Evolutionary conservation across 2,888 invertebrate species (phyloP), one percentile per base, ranked within the genome.

Genomic region (Plagiodera versicolora): DNA sequence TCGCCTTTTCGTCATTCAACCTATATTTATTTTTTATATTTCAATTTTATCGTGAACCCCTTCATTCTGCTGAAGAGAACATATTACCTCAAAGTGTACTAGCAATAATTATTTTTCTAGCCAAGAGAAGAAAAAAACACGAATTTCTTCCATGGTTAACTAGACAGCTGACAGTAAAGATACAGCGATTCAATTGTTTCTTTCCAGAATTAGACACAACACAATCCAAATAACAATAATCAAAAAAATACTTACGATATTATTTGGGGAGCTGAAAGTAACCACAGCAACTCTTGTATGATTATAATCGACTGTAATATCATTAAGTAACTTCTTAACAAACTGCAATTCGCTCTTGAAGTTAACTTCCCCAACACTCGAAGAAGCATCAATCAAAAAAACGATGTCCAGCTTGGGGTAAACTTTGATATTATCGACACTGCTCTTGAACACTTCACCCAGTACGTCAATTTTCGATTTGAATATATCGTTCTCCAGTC

Each of bases 321-420:
- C 86, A 28, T 87, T 85, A 45, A 89, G 74, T 5, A 89, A 76
- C 74, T 86, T 88, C 72, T 85, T 84, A 44, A 89, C 87, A 74
- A 89, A 89, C 72, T 85, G 86, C 51, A 89, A 75, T 74, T 89
- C 89, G 73, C 86, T 87, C 63, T 80, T 79, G 74, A 89, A 89
- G 76, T 89, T 88, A 17, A 81, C 77, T 64, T 82, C 81, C 0
- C 89, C 89, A 1, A 89, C 87, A 67, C 87, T 88, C 0, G 86
- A 86, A n/a, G 89, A 89, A 11, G 86, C 85, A 71, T 89, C 89
- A 48, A 89, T 85, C 48, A 89, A 78, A 74, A 89, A 89, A 20
- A 89, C 83, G 39, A 89, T 77, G 71, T 89, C 89, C 63, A 87
- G 77, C 47, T 72, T 70, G 3, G 68, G 64, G 16, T 70, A 69